These are phyloP conservation scores for Trematocara nigrifrons DNA, from an alignment of 2,113 vertebrate genomes.

Conservation along the genomic window DNA sequence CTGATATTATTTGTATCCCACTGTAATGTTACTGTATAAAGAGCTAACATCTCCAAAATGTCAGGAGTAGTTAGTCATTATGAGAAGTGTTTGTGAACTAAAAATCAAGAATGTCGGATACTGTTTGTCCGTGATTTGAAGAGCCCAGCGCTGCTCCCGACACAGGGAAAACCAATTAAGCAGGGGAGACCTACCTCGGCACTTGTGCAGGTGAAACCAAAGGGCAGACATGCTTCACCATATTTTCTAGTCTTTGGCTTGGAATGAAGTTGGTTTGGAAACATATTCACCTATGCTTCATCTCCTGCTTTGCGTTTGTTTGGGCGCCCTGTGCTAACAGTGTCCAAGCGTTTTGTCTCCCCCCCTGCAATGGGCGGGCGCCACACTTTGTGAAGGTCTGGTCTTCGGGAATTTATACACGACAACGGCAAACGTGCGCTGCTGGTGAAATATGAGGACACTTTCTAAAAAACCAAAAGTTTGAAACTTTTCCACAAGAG, in stretches of 20 bases:
- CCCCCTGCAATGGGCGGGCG: not conserved
- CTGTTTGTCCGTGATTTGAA: too few species aligned
- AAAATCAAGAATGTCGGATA: too few species aligned
- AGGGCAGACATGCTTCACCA: not conserved
- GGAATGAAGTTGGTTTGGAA: not conserved
- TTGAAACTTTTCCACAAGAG: not conserved
- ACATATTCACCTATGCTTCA: not conserved
- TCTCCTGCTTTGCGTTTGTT: not conserved
- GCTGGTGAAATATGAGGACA: not conserved
- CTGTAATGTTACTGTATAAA: too few species aligned
- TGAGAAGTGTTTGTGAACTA: too few species aligned
- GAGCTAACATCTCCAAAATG: too few species aligned
- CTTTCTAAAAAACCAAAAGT: not conserved
- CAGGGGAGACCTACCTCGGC: rapidly evolving
- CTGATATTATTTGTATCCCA: too few species aligned
- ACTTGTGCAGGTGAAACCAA: not conserved
- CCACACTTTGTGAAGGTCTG: not conserved
- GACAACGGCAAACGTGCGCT: not conserved
- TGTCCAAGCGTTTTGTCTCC: not conserved
- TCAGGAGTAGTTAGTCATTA: too few species aligned
- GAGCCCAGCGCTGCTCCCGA: not conserved
- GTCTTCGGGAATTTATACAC: not conserved
- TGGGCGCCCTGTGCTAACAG: not conserved
- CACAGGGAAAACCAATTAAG: rapidly evolving
- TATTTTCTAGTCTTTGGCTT: not conserved